Evolutionary conservation across 1,140 invertebrate genomes (phyloP), one percentile per base, ranked within the genome.

Genomic region (Brachionus koreanus): DNA sequence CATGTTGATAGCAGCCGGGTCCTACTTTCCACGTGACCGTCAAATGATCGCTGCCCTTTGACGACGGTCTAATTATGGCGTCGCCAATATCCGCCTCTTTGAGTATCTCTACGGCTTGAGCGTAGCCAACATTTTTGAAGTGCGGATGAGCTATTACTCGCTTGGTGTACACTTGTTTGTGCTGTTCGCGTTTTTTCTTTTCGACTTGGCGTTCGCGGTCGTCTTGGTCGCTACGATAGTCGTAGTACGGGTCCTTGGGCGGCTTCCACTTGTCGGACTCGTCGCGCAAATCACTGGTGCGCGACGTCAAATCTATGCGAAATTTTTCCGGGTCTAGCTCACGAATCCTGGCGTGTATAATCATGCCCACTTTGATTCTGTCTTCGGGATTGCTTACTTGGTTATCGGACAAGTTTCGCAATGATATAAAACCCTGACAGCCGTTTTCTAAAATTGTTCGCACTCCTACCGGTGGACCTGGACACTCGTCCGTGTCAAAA

Each of bases 21-120:
- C 93, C 91, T 0, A 99, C 96, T 88, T 99, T 99, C 97, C 97
- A 99, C 0, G 97, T 98, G 0, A 98, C 94, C 0, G 97, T 98
- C 61, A 99, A 88, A 88, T 98, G 96, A 88, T 99, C 94, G 1
- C 92, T 91, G 52, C 96, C 96, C 90, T 93, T 83, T 5, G 84
- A 75, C 61, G 95, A 98, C 1, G 98, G 98, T 57, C 98, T 90
- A 39, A 99, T 92, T 23, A 99, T 94, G 2, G 94, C 95, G 86
- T 99, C 97, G 5, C 97, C 97, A 92, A 98, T 94, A 16, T 91
- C 92, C 7, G 91, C 91, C n/a, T 33, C 42, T 19, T 49, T 52
- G 91, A 99, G 93, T 46, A 97, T 88, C 86, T 95, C 94, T 85
- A 97, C 95, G 1, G 95, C 94, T 86, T 98, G 95, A 0, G 92